phyloP scores from a whole-genome alignment of 23 tunicate species.

The Aplidium turbinatum region DNA sequence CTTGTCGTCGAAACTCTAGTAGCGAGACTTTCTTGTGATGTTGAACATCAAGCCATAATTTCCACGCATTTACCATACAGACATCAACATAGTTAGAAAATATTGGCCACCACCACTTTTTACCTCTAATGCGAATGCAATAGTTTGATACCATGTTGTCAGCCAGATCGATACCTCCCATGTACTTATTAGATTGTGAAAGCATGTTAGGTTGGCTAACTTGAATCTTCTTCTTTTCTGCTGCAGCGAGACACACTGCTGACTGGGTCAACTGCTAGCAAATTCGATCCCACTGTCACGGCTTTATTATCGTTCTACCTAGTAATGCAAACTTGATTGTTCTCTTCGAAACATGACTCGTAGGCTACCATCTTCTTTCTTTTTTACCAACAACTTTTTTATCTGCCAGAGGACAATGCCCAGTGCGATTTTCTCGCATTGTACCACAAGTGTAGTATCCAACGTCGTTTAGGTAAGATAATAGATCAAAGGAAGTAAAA shows the following conservation, averaged over 20 bases:
- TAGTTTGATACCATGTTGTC: conserved; percentile 19
- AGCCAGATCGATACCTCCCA: conserved; percentile 14
- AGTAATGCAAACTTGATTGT: conserved; percentile 15
- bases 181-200: conserved; percentile 3
- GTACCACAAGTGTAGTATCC: conserved; percentile 1
- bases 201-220: conserved; percentile 13
- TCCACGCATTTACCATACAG: conserved; percentile 4
- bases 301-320: conserved; percentile 13
- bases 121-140: conserved; percentile 11
- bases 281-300: conserved; percentile 10
- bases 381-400: conserved; percentile 13
- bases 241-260: conserved; percentile 3
- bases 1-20: conserved; percentile 16
- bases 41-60: conserved; percentile 19
- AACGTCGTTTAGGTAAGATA: neutral
- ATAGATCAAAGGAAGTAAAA: neutral
- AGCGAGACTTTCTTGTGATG: conserved; percentile 12
- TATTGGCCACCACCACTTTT: conserved; percentile 22
- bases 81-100: conserved; percentile 5
- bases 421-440: conserved; percentile 20
- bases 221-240: conserved; percentile 5
- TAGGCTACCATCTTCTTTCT: conserved; percentile 20
- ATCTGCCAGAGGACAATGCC: conserved; percentile 9
- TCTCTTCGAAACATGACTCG: conserved; percentile 10
- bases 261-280: conserved; percentile 21